Conservation (phyloP, 2,113 vertebrate genomes). For the Gnathonemus longibarbis region DNA sequence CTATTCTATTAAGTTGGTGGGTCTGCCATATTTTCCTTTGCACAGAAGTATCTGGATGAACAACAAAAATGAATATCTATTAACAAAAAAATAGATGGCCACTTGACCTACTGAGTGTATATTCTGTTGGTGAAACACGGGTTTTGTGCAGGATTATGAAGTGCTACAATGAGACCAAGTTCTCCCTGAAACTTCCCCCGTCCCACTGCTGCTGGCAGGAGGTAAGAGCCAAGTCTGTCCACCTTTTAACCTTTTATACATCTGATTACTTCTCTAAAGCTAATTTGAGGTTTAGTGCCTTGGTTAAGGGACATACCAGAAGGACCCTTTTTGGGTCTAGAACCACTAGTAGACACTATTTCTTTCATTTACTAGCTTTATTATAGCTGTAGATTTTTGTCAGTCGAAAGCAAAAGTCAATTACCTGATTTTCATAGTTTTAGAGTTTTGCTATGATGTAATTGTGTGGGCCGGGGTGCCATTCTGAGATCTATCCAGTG, state of each 20-base stretch:
- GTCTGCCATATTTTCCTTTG: neutral
- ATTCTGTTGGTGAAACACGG: neutral
- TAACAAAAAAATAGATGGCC: too few relatives aligned
- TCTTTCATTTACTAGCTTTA: neutral
- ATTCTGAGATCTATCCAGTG: neutral
- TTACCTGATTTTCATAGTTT: neutral
- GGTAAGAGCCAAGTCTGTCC: slow-evolving; percentile 14
- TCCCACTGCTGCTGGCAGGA: slow-evolving; percentile 49
- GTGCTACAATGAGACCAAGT: slow-evolving; percentile 45
- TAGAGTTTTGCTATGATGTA: neutral
- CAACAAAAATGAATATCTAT: neutral
- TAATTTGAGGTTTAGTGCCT: neutral
- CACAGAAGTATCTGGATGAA: neutral
- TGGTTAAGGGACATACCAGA: neutral
- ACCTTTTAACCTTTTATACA: neutral
- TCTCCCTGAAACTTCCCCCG: slow-evolving; percentile 31
- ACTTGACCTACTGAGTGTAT: neutral
- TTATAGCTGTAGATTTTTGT: neutral
- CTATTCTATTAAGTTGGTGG: neutral
- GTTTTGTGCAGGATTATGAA: slow-evolving; percentile 50
- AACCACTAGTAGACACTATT: neutral
- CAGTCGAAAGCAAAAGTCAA: neutral
- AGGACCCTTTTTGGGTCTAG: neutral
- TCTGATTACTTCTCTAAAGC: neutral
- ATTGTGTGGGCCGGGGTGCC: neutral